A percentile compares a stretch with the other conserved stretches of the same genome.
These are phyloP conservation scores for Hippocampus barbouri DNA, from an alignment of 2,113 vertebrate species.

Conservation along the genomic window DNA sequence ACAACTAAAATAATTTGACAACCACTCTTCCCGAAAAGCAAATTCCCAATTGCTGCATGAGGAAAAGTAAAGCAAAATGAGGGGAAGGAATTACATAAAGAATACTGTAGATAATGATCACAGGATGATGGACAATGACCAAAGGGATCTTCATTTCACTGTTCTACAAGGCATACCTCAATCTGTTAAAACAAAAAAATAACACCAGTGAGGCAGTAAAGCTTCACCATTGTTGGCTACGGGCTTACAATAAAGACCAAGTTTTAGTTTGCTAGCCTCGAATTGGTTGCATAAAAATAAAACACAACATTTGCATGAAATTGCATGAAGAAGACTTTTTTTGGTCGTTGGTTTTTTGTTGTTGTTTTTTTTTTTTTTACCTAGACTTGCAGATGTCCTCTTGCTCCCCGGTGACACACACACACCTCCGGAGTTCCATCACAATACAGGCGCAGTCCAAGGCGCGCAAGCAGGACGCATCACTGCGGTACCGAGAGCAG, in stretches of 20 bases:
- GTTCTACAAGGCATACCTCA: neutral
- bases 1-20: neutral
- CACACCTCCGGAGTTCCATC: constrained; percentile 40
- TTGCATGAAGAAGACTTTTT: neutral
- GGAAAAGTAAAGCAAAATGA: neutral
- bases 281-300: too few relatives aligned
- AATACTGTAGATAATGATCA: neutral
- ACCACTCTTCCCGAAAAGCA: neutral
- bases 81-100: neutral
- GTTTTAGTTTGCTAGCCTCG: neutral
- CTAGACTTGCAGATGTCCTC: constrained; percentile 45
- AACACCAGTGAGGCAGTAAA: neutral
- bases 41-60: neutral
- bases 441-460: constrained; percentile 29
- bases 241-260: neutral
- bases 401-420: constrained; percentile 26
- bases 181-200: neutral
- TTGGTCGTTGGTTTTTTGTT: neutral
- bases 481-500: constrained; percentile 7
- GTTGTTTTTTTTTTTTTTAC: constrained; percentile 1
- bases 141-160: neutral
- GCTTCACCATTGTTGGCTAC: neutral
- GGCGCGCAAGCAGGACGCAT: constrained; percentile 9
- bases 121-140: neutral
- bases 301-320: neutral